These are phyloP conservation scores for Andrena marginata DNA, from an alignment of 2,888 invertebrate genomes.

Conservation along the genomic window DNA sequence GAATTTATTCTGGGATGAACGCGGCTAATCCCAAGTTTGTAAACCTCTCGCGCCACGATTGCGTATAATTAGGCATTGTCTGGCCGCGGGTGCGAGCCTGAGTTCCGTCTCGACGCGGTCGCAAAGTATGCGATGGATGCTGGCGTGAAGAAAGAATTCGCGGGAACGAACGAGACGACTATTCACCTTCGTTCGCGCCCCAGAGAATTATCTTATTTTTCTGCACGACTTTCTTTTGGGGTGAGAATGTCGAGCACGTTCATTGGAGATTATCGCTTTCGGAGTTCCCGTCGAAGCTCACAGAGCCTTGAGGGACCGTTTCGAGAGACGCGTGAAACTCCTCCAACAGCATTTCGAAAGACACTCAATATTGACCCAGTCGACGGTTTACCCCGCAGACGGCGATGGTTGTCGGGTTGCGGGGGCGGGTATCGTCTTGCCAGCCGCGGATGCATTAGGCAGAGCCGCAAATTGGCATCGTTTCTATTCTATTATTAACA, in stretches of 20 bases:
- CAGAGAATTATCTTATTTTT: slow-evolving; percentile 17
- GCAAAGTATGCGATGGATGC: slow-evolving; percentile 11
- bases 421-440: slow-evolving; percentile 38
- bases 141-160: not conserved
- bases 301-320: not conserved
- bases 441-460: slow-evolving; percentile 49
- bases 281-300: not conserved
- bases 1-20: slow-evolving; percentile 54
- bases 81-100: slow-evolving; percentile 7
- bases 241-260: not conserved
- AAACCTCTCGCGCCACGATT: slow-evolving; percentile 52
- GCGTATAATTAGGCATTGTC: slow-evolving; percentile 61
- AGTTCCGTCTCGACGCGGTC: slow-evolving; percentile 26
- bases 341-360: slow-evolving; percentile 48
- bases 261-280: not conserved
- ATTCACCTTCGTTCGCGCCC: slow-evolving; percentile 12
- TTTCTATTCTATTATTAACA: slow-evolving; percentile 67
- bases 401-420: slow-evolving; percentile 27
- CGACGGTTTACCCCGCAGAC: slow-evolving; percentile 56
- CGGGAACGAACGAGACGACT: slow-evolving; percentile 2
- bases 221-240: not conserved
- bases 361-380: slow-evolving; percentile 57
- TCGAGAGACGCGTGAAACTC: slow-evolving; percentile 11
- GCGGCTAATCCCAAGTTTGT: slow-evolving; percentile 47
- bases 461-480: slow-evolving; percentile 61